Evolutionary conservation across 2,797 vertebrate genomes (phyloP), one percentile per base, ranked within the genome.

Genomic region (Fundulus diaphanus): DNA sequence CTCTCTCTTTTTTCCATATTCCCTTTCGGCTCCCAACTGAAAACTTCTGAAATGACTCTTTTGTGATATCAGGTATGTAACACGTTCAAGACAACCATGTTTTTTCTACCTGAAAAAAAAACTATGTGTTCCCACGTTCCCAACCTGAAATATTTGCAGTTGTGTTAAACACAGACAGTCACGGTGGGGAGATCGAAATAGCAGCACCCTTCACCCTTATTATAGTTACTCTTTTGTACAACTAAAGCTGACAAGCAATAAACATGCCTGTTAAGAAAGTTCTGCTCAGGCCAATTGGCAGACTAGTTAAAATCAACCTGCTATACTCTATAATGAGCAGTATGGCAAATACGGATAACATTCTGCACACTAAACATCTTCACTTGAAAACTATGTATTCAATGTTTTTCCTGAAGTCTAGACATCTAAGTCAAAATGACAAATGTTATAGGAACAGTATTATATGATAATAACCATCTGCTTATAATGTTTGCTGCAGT

Each of bases 31-130:
- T 49, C 59, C 15, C 0, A 65, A 33, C 24, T 1, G 7, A 22
- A 0, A 20, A 29, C 49, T 74, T 40, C 75, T 75, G 68, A 80
- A 82, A 86, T 74, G 69, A 12, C 29, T 74, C 0, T 65, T 37
- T 80, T 7, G 46, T 49, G 49, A 81, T 24, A 82, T 74, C 87
- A 94, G 92, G 93, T 94, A 93, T 85, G 86, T 88, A 74, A 85
- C 37, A 86, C 4, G 15, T 72, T 54, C 22, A 42, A 12, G 7
- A 70, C 46, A 29, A 63, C 16, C 5, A 33, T 49, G 56, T 24
- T n/a, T n/a, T n/a, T n/a, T n/a, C n/a, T n/a, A n/a, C n/a, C n/a
- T n/a, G n/a, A n/a, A n/a, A n/a, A n/a, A n/a, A n/a, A n/a, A n/a
- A n/a, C n/a, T n/a, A n/a, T n/a, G n/a, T n/a, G n/a, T 61, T 8